These are phyloP conservation scores for Bovichtus diacanthus DNA, from an alignment of 2,797 vertebrate genomes.

Conservation along the genomic window DNA sequence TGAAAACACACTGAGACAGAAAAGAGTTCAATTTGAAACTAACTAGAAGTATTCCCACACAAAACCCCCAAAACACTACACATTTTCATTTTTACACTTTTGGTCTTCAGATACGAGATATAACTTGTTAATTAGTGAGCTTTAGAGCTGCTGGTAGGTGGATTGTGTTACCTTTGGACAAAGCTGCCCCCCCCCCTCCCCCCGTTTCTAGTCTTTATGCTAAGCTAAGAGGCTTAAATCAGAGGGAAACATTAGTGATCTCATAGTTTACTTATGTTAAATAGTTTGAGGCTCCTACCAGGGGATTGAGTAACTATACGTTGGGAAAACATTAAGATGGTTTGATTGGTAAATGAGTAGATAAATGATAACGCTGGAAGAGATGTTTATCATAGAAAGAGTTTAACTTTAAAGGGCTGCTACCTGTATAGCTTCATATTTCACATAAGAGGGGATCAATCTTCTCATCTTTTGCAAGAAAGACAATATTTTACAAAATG, in stretches of 20 bases:
- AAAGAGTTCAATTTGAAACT: neutral
- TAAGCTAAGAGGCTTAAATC: neutral
- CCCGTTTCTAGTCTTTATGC: neutral
- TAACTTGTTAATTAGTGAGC: neutral
- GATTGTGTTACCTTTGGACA: neutral
- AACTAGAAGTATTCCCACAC: neutral
- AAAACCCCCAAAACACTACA: neutral
- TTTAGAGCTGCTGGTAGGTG: neutral
- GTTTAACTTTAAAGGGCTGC: neutral
- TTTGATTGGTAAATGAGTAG: neutral
- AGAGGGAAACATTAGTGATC: neutral
- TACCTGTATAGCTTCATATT: neutral
- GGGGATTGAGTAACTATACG: neutral
- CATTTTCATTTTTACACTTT: neutral
- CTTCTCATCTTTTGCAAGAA: constrained; percentile 2
- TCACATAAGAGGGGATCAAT: neutral
- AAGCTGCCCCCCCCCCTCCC: too few species aligned
- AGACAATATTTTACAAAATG: neutral
- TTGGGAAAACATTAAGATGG: neutral
- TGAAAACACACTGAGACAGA: constrained; percentile 3
- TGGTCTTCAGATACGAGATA: too few species aligned
- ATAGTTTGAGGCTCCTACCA: too few species aligned
- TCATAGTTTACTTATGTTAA: neutral
- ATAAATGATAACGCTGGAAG: neutral
- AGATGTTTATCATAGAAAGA: constrained; percentile 18